phyloP scores from a whole-genome alignment of 2,888 invertebrate genomes.

The Agrilus cyanescens region DNA sequence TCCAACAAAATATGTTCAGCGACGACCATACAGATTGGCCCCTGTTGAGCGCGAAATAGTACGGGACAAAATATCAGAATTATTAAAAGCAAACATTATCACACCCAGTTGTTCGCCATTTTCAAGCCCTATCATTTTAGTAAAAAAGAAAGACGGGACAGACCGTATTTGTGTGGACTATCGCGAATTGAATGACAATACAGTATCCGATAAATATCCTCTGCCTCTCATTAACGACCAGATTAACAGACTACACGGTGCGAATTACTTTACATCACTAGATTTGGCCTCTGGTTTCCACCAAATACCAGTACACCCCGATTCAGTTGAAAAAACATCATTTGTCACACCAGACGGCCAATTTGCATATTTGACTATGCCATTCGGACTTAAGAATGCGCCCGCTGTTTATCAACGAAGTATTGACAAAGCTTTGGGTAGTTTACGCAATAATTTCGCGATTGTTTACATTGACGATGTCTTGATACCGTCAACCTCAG shows the following conservation, averaged over 20 bases:
- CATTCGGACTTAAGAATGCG: too few relatives aligned
- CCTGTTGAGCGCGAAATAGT: not conserved
- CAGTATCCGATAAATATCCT: not conserved
- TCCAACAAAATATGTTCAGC: too few relatives aligned
- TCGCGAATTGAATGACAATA: not conserved
- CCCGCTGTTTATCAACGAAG: too few relatives aligned
- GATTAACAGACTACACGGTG: not conserved
- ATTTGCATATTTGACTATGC: too few relatives aligned
- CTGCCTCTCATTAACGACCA: not conserved
- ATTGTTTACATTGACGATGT: too few relatives aligned
- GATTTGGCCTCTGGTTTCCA: slow-evolving; percentile 12
- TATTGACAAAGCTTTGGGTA: slow-evolving; percentile 10
- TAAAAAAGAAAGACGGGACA: slow-evolving; percentile 1
- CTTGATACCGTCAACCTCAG: too few relatives aligned
- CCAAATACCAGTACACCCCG: slow-evolving; percentile 3
- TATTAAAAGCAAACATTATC: not conserved
- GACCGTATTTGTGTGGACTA: not conserved
- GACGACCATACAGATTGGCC: not conserved
- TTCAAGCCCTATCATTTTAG: not conserved
- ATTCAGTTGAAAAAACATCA: slow-evolving; percentile 8
- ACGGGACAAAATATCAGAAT: not conserved
- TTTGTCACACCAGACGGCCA: too few relatives aligned
- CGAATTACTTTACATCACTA: slow-evolving; percentile 7
- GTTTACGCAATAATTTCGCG: too few relatives aligned
- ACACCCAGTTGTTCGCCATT: not conserved